Evolutionary conservation across 1,140 invertebrate species (phyloP).

Genomic region (Drosophila novamexicana): DNA sequence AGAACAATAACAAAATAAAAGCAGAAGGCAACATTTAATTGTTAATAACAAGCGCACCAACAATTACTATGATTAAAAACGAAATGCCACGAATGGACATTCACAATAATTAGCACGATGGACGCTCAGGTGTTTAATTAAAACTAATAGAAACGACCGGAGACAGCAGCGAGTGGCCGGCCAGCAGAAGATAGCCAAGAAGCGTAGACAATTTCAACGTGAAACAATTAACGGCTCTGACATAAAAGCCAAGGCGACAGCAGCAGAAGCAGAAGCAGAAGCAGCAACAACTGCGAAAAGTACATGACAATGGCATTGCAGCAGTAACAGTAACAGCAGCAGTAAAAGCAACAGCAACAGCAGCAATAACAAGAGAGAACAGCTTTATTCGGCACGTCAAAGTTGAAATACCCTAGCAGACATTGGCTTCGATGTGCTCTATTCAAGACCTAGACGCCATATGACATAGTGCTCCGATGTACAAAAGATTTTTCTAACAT

Average conservation of each 20-base stretch:
- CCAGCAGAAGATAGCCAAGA: conserved; percentile 25
- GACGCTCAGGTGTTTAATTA: conserved; percentile 78
- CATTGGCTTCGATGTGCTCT: too few relatives aligned
- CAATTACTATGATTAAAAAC: conserved; percentile 78
- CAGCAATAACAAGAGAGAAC: conserved; percentile 4
- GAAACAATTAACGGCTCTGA: conserved; percentile 71
- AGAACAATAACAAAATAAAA: conserved; percentile 12
- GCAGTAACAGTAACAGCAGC: conserved; percentile 33
- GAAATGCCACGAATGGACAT: conserved; percentile 40
- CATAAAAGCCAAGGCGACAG: conserved; percentile 58
- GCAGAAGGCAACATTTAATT: conserved; percentile 66
- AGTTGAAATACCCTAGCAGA: too few relatives aligned
- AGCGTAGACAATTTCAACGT: conserved; percentile 62
- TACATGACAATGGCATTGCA: conserved; percentile 53
- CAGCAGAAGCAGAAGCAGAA: conserved; percentile 13
- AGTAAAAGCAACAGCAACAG: conserved; percentile 19
- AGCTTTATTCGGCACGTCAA: too few relatives aligned
- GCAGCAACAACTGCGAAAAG: conserved; percentile 8
- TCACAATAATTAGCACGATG: conserved; percentile 71
- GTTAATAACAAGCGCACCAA: conserved; percentile 77
- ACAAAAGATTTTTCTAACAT: too few relatives aligned
- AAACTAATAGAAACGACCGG: conserved; percentile 69
- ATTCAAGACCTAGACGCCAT: too few relatives aligned
- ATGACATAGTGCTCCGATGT: too few relatives aligned
- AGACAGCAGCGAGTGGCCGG: conserved; percentile 8